A percentile compares a stretch with the other conserved stretches of the same genome.
phyloP scores from a whole-genome alignment of 2,888 invertebrate species.

The Drymonia ruficornis region DNA sequence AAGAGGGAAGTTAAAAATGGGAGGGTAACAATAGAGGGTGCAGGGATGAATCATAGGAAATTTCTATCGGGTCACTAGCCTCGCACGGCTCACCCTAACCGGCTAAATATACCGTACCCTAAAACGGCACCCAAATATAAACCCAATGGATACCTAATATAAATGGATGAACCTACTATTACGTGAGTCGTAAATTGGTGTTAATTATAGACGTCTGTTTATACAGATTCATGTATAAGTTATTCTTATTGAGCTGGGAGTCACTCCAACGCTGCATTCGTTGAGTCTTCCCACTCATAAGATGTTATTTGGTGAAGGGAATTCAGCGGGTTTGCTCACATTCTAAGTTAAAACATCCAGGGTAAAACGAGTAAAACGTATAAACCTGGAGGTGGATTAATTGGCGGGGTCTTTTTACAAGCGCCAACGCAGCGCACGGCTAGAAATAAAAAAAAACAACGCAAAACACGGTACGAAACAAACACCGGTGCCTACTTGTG shows the following conservation, averaged over 20 bases:
- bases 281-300: background rate
- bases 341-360: slow-evolving; percentile 18
- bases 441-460: slow-evolving; percentile 44
- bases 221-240: slow-evolving; percentile 23
- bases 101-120: slow-evolving; percentile 68
- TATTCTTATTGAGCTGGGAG: background rate
- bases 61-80: slow-evolving; percentile 74
- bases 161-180: slow-evolving; percentile 37
- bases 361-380: slow-evolving; percentile 20
- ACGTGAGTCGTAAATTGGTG: slow-evolving; percentile 38
- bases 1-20: slow-evolving; percentile 62
- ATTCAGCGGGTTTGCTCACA: slow-evolving; percentile 16
- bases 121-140: slow-evolving; percentile 53
- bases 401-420: slow-evolving; percentile 41
- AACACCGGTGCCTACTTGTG: slow-evolving; percentile 47
- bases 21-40: slow-evolving; percentile 74
- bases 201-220: slow-evolving; percentile 38
- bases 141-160: slow-evolving; percentile 39
- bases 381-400: slow-evolving; percentile 43
- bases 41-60: slow-evolving; percentile 80
- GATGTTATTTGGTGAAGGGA: background rate
- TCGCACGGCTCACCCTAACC: slow-evolving; percentile 64
- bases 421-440: slow-evolving; percentile 38
- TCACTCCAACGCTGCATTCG: background rate
- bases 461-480: slow-evolving; percentile 41